Base-by-base conservation (phyloP, 64 coral and sea anemone genomes). In the Hydrozoanthus tunicans region DNA sequence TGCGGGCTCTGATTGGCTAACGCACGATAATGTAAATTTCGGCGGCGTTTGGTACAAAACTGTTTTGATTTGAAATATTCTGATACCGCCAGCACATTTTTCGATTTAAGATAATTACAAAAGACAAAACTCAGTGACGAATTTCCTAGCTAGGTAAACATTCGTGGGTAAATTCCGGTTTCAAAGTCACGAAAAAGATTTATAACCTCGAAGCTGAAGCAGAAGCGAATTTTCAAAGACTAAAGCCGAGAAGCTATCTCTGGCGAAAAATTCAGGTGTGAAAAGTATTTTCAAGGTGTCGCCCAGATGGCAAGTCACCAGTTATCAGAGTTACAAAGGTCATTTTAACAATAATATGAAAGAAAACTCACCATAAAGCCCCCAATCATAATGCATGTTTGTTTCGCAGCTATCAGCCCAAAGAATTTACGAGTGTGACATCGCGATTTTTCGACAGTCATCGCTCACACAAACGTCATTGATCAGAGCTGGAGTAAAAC, bases 1-100 rank as follows among this genome's bases (percentile, higher is more conserved):
- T 17, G 6, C 59, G 51, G 32, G 64, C 69, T 64, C 9, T 90
- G 92, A 93, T 93, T 93, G 92, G 92, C 55, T 82, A 67, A 7
- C 26, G 15, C 6, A 13, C 63, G 20, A 54, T 69, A 85, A 85
- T 85, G 81, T 85, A 85, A 85, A 69, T 85, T 69, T 85, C 51
- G 10, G 81, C 81, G 15, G 81, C 32, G 6, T 43, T 69, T 69
- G 15, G 11, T 7, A 7, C 5, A 66, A 52, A 83, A 85, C 51
- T 69, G 55, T 25, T 60, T 80, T 80, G 57, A 80, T 80, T 80
- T 25, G 10, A 6, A 3, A 12, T 74, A 11, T 51, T n/a, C 57
- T 17, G 26, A 85, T 64, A 85, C 15, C 43, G 52, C 81, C 63
- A 43, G 26, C 80, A 82, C 27, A 66, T 79, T 25, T 81, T 56